phyloP scores from a whole-genome alignment of 2,797 vertebrate genomes.

The Phoebastria nigripes region DNA sequence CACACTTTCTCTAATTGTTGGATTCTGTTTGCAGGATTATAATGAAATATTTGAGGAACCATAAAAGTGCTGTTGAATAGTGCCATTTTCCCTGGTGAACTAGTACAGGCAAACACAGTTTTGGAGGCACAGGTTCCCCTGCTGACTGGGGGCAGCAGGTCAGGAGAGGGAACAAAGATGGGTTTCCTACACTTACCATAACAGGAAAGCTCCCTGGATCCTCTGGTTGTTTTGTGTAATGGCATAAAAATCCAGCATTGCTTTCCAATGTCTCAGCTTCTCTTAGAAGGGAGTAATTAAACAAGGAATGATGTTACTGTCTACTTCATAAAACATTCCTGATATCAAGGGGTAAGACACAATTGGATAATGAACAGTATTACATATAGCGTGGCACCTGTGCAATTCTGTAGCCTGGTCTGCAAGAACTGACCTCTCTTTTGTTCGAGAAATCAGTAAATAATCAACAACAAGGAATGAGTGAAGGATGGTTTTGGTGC shows the following conservation, averaged over 20 bases:
- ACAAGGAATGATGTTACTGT: neutral
- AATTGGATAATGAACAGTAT: neutral
- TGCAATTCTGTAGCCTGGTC: neutral
- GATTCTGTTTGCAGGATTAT: neutral
- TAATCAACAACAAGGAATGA: neutral
- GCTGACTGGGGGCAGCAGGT: neutral
- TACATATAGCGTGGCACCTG: accelerated
- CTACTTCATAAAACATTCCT: neutral
- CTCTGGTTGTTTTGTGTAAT: neutral
- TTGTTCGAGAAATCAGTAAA: neutral
- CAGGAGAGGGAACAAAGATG: neutral
- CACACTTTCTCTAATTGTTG: neutral
- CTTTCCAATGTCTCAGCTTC: neutral
- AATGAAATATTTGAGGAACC: neutral
- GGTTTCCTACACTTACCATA: neutral
- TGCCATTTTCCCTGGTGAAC: neutral
- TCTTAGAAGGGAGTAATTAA: neutral
- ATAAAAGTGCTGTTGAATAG: neutral
- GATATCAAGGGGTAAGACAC: neutral
- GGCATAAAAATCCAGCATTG: neutral
- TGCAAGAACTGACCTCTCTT: neutral
- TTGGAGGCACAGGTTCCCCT: neutral
- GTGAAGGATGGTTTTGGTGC: neutral
- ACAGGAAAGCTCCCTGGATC: neutral
- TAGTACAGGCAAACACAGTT: neutral